These are phyloP conservation scores for Xiphydria camelus DNA, from an alignment of 2,888 invertebrate species.

Conservation along the genomic window DNA sequence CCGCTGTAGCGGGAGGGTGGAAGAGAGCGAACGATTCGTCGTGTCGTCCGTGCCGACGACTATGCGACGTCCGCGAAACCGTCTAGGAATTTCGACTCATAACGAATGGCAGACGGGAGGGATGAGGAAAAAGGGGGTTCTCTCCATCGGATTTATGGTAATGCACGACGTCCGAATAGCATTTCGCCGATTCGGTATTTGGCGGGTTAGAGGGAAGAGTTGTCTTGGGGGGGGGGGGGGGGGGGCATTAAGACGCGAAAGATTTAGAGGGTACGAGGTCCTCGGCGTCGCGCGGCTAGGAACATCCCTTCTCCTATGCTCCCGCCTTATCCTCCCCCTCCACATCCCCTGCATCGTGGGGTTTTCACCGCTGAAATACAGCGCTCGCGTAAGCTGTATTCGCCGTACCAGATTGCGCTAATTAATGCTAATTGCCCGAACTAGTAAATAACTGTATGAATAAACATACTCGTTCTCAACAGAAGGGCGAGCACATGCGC, in stretches of 20 bases:
- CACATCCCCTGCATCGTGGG: not conserved
- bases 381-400: slow-evolving; percentile 23
- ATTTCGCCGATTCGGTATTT: slow-evolving; percentile 28
- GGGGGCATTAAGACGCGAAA: slow-evolving; percentile 21
- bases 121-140: too few relatives aligned
- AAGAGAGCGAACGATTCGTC: too few relatives aligned
- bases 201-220: slow-evolving; percentile 17
- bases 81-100: slow-evolving; percentile 34
- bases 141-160: slow-evolving; percentile 41
- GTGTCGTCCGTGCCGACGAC: too few relatives aligned
- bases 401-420: slow-evolving; percentile 47
- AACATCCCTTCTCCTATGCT: slow-evolving; percentile 3
- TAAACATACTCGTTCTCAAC: slow-evolving; percentile 39
- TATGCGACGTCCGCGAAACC: too few relatives aligned
- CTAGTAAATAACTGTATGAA: slow-evolving; percentile 53
- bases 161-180: slow-evolving; percentile 26
- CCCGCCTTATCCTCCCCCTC: not conserved
- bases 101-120: too few relatives aligned
- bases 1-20: too few relatives aligned
- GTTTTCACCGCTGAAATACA: slow-evolving; percentile 35
- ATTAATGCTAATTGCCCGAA: slow-evolving; percentile 54
- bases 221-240: slow-evolving; percentile 11
- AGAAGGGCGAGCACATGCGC: not conserved
- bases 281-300: not conserved
- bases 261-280: slow-evolving; percentile 9